Percentiles rank a stretch among this genome's conserved stretches.
phyloP scores from a whole-genome alignment of 1,140 invertebrate species.

The Papilio polyxenes region DNA sequence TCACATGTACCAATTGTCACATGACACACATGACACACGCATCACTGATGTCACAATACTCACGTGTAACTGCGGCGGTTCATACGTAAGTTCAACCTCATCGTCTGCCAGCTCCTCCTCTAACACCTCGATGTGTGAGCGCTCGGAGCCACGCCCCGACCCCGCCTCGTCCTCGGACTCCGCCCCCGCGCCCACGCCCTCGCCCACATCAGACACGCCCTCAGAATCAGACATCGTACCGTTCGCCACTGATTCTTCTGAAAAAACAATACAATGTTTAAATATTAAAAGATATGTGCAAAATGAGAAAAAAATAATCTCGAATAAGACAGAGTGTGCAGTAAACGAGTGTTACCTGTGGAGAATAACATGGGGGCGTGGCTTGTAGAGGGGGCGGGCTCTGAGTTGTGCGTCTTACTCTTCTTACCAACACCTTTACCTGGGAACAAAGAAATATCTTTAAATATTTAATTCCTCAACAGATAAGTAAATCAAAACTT shows the following conservation, averaged over 20 bases:
- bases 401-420: conserved; percentile 53
- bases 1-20: not conserved
- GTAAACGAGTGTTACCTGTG: not conserved
- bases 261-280: not conserved
- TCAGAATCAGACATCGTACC: conserved; percentile 30
- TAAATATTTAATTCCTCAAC: too few species aligned
- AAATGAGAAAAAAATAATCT: too few species aligned
- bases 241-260: conserved; percentile 18
- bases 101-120: conserved; percentile 55
- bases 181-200: conserved; percentile 4
- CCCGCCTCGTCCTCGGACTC: conserved; percentile 33
- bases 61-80: conserved; percentile 30
- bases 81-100: conserved; percentile 57
- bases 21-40: too few species aligned
- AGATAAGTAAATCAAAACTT: too few species aligned
- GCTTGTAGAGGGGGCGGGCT: conserved; percentile 49
- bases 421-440: conserved; percentile 71
- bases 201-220: conserved; percentile 26
- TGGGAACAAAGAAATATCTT: conserved; percentile 30
- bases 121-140: conserved; percentile 45
- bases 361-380: conserved; percentile 39
- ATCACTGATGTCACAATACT: not conserved
- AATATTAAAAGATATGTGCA: not conserved
- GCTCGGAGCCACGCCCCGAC: conserved; percentile 38
- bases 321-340: not conserved